Evolutionary conservation across 2,888 invertebrate genomes (phyloP), one percentile per base, ranked within the genome.

Genomic region (Folsomia candida): DNA sequence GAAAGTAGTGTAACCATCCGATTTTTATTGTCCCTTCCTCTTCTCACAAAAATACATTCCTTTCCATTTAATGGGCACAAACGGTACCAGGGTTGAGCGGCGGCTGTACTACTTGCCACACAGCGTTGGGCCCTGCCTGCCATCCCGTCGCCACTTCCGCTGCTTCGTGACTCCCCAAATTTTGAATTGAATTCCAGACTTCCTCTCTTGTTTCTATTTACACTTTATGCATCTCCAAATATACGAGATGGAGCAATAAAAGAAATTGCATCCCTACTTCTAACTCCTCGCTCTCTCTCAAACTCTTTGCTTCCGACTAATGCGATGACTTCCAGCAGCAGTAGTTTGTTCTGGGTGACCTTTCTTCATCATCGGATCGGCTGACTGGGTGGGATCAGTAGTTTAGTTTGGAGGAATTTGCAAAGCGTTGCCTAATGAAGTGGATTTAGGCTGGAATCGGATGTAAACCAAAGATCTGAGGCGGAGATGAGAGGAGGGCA

Each of bases 21-120:
- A 59, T 59, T 59, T 59, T 59, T 59, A 59, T 24, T 59, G 57
- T 57, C 57, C 57, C 24, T 22, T 20, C 24, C 20, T 57, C 57
- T 22, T n/a, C 57, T 57, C n/a, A 20, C 57, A 37, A 37, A 37
- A 37, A 37, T 37, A 37, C 37, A 37, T 37, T 37, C 14, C 37
- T 37, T 37, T 37, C 37, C 37, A 37, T 37, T 37, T 37, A 37
- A 37, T 37, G 14, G 37, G 4, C 37, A 4, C 37, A 37, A 37
- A 37, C 37, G 37, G 37, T 37, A 14, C n/a, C n/a, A n/a, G n/a
- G n/a, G n/a, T n/a, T n/a, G n/a, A n/a, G 37, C 14, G 37, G 37
- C 4, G 37, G 37, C 4, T 9, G 37, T 4, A 37, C 37, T 37
- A 4, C 14, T 37, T 9, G 37, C 14, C 14, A 37, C 37, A 37